Base-by-base conservation (phyloP, 37 sponge, comb jelly and placozoan genomes). In the Halichondria panicea region DNA sequence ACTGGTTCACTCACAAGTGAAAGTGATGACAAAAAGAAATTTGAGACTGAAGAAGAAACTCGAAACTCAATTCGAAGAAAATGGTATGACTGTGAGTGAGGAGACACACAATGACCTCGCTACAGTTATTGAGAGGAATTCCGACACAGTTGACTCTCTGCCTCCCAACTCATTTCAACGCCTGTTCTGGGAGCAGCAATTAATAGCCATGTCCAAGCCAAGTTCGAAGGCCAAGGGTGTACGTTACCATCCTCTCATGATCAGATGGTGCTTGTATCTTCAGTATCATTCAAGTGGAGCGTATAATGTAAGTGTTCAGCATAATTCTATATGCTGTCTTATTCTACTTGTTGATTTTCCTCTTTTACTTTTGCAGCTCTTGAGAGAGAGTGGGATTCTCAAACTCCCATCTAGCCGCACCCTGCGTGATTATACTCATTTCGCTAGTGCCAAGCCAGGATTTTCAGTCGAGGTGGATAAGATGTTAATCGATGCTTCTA, bases 211-310 rank as follows among this genome's bases (percentile, higher is more conserved):
- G 40, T 70, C 61, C 12, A 37, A 9, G 27, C 33, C 66, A 57
- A 40, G 58, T 4, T 24, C 8, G 19, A n/a, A n/a, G n/a, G n/a
- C n/a, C n/a, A n/a, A n/a, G 28, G 56, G 67, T 7, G 74, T 82
- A 68, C 55, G 75, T 15, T 82, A 75, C 75, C 67, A 82, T 36
- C 83, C 83, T 13, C 44, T 74, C 11, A 82, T 82, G 83, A 66
- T 74, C 44, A 27, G 35, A 41, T 82, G 74, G 66, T 82, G 83
- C 59, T 41, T 82, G 3, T 82, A 82, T 45, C 75, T 82, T 9
- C 80, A 48, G 11, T 37, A 79, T 62, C 59, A 68, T 55, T 72
- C 83, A 35, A 55, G 83, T 39, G 37, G 42, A 27, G 66, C 75
- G 41, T 82, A 82, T 74, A 75, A 82, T 67, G 36, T n/a, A n/a